Conservation (phyloP, 2,113 vertebrate species). For the Cavia aperea region DNA sequence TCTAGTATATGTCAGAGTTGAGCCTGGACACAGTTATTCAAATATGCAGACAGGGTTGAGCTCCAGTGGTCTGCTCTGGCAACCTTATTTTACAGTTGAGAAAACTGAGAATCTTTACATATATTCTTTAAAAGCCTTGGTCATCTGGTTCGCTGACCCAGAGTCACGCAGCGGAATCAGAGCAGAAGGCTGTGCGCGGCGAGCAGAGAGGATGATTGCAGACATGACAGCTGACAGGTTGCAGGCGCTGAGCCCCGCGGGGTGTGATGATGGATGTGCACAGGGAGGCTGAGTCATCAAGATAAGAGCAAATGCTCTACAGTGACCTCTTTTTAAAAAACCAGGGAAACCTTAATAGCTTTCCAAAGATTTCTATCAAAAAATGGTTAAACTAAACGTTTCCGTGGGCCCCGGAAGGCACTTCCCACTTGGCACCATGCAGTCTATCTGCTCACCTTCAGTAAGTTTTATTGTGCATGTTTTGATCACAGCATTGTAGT, state of each 20-base stretch:
- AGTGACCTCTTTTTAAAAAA: constrained; percentile 23
- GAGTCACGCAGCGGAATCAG: neutral
- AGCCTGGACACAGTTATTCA: neutral
- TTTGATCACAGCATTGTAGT: neutral
- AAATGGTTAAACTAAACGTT: constrained; percentile 49
- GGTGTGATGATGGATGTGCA: constrained; percentile 24
- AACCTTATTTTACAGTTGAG: constrained; percentile 18
- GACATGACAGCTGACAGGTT: constrained; percentile 19
- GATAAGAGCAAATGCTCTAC: constrained; percentile 16
- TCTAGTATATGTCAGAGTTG: neutral
- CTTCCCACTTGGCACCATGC: neutral
- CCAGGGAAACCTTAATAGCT: constrained; percentile 20
- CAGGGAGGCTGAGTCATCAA: neutral
- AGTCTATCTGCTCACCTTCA: neutral
- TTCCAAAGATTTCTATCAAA: constrained; percentile 46
- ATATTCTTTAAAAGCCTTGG: constrained; percentile 42
- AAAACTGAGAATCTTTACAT: constrained; percentile 6
- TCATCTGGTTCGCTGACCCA: neutral
- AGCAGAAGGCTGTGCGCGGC: constrained; percentile 7
- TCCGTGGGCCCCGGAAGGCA: neutral
- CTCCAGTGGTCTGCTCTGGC: neutral
- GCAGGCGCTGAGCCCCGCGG: neutral
- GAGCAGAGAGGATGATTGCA: neutral
- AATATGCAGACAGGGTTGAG: neutral
- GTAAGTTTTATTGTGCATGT: neutral